Conservation (phyloP, 2,888 invertebrate genomes). For the Drosophila parthenogenetica region DNA sequence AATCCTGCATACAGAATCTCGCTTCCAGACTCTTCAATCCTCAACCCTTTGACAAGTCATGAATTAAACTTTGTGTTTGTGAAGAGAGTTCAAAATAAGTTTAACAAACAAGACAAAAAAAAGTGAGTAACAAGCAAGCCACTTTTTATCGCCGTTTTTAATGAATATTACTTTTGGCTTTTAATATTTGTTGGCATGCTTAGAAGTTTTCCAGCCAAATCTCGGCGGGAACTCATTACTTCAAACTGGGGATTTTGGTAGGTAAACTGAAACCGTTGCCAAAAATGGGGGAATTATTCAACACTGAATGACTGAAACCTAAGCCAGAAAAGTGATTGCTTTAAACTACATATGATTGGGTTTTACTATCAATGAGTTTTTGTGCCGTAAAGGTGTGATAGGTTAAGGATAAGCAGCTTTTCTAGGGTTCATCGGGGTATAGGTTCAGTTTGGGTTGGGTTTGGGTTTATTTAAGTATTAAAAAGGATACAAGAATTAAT, state of each 20-base stretch:
- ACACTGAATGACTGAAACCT: background rate
- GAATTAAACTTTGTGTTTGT: conserved; percentile 58
- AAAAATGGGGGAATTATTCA: conserved; percentile 29
- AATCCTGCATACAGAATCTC: background rate
- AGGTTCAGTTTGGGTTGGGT: too few species aligned
- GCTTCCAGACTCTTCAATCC: conserved; percentile 12
- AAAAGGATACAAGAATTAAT: too few species aligned
- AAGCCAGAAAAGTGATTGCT: conserved; percentile 8
- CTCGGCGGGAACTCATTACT: conserved; percentile 43
- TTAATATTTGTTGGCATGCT: conserved; percentile 62
- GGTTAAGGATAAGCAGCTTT: background rate
- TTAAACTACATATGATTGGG: conserved; percentile 37
- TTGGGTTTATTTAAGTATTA: too few species aligned
- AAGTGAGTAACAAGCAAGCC: conserved; percentile 43
- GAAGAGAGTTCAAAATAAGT: conserved; percentile 2
- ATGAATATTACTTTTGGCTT: conserved; percentile 77
- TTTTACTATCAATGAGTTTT: conserved; percentile 13
- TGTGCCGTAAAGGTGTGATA: background rate
- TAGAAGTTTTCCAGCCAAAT: conserved; percentile 34
- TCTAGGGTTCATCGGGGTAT: background rate
- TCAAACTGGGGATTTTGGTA: conserved; percentile 13
- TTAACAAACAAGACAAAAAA: conserved; percentile 13
- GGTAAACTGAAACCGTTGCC: conserved; percentile 37
- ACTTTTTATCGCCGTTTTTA: conserved; percentile 71
- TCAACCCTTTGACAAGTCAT: conserved; percentile 56